Percentiles rank a stretch among this genome's conserved stretches.
Evolutionary conservation across 2,113 vertebrate species (phyloP).

Genomic region (Ciconia maguari): DNA sequence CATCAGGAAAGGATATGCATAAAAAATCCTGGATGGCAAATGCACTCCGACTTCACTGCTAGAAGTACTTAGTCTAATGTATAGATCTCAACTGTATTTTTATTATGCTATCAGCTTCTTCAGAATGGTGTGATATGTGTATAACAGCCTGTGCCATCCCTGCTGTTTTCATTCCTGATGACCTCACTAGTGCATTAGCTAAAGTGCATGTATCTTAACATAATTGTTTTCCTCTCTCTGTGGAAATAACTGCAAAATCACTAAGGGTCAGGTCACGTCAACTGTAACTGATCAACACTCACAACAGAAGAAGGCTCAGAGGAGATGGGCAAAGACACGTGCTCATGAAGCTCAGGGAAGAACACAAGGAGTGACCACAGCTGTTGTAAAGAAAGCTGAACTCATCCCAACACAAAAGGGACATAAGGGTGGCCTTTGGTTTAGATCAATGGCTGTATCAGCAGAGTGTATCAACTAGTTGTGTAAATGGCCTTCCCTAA

Average conservation of each 20-base stretch:
- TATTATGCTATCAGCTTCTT: background rate
- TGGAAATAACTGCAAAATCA: background rate
- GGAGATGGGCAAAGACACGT: background rate
- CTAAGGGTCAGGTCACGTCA: background rate
- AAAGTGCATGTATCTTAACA: conserved; percentile 32
- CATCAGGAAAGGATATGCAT: background rate
- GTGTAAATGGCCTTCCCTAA: background rate
- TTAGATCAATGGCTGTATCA: background rate
- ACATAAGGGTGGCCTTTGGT: background rate
- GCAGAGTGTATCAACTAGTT: background rate
- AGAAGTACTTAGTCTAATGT: background rate
- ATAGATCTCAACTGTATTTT: background rate
- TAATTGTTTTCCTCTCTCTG: conserved; percentile 1
- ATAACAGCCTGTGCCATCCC: background rate
- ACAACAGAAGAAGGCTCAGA: background rate
- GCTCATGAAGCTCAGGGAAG: background rate
- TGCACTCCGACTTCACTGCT: background rate
- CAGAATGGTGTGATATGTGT: background rate
- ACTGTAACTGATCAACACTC: background rate
- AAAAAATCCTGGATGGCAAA: background rate
- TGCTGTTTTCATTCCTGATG: conserved; percentile 14
- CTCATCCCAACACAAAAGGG: background rate
- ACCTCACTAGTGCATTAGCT: conserved; percentile 38
- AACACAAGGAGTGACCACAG: background rate
- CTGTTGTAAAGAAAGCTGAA: background rate